A percentile compares a stretch with the other conserved stretches of the same genome.
Evolutionary conservation across 2,113 vertebrate genomes (phyloP).

Genomic region (Mohoua ochrocephala): DNA sequence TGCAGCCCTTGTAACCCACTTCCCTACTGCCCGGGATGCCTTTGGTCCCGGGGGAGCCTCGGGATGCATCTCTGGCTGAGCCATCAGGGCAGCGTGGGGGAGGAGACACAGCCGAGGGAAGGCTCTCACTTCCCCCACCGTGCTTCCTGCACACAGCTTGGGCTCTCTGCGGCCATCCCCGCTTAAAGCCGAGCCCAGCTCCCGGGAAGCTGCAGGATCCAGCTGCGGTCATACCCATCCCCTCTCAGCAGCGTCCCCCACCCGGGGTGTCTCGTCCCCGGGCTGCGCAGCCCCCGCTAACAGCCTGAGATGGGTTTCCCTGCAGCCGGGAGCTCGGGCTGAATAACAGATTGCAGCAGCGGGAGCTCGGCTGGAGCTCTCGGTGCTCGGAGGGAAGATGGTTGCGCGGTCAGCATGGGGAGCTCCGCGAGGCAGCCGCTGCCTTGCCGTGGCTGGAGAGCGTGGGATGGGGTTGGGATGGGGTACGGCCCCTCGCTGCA

Average conservation of each 20-base stretch:
- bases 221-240: accelerated
- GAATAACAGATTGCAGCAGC: slow-evolving; percentile 3
- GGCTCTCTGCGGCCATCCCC: background rate
- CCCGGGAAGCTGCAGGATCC: background rate
- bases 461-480: accelerated
- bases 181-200: accelerated
- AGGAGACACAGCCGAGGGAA: background rate
- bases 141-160: background rate
- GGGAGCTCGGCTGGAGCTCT: background rate
- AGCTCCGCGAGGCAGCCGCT: background rate
- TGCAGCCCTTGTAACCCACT: slow-evolving; percentile 16
- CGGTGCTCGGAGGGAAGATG: background rate
- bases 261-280: background rate
- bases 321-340: background rate
- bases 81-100: background rate
- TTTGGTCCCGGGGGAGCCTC: background rate
- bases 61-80: background rate
- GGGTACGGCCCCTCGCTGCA: background rate
- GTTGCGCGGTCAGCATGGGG: background rate
- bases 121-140: background rate
- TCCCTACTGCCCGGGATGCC: slow-evolving; percentile 35
- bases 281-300: accelerated
- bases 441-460: background rate
- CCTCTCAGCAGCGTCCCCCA: background rate
- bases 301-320: background rate